These are phyloP conservation scores for Idaea straminata DNA, from an alignment of 2,888 invertebrate genomes.

Conservation along the genomic window DNA sequence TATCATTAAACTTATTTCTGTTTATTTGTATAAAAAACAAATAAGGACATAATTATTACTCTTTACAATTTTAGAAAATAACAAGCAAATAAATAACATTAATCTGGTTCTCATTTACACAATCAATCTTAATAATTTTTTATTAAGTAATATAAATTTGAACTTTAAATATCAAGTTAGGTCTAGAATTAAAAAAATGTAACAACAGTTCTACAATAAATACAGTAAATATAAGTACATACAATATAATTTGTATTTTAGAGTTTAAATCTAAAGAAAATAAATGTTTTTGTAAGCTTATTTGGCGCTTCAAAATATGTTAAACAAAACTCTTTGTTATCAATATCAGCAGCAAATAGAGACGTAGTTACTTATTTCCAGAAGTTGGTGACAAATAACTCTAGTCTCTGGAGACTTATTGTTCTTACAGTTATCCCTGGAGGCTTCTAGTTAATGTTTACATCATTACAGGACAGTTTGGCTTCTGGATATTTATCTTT, in stretches of 20 bases:
- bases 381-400: constrained; percentile 40
- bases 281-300: background rate
- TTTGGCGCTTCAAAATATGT: background rate
- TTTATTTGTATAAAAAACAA: background rate
- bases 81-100: no score
- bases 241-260: background rate
- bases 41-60: no score
- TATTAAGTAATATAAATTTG: no score
- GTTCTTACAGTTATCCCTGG: constrained; percentile 23
- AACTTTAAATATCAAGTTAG: background rate
- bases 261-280: background rate
- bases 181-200: constrained; percentile 15
- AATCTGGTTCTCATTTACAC: no score
- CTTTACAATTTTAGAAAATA: no score
- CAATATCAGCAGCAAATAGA: background rate
- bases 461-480: constrained; percentile 47
- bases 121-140: no score
- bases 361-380: constrained; percentile 4
- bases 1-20: background rate
- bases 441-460: constrained; percentile 36
- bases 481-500: constrained; percentile 26
- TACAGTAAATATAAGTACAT: no score
- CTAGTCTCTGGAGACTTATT: constrained; percentile 23
- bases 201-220: constrained; percentile 3
- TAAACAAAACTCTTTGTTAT: background rate